Percentiles rank a stretch among this genome's conserved stretches.
phyloP scores from a whole-genome alignment of 2,797 vertebrate species.

The Staurois parvus region DNA sequence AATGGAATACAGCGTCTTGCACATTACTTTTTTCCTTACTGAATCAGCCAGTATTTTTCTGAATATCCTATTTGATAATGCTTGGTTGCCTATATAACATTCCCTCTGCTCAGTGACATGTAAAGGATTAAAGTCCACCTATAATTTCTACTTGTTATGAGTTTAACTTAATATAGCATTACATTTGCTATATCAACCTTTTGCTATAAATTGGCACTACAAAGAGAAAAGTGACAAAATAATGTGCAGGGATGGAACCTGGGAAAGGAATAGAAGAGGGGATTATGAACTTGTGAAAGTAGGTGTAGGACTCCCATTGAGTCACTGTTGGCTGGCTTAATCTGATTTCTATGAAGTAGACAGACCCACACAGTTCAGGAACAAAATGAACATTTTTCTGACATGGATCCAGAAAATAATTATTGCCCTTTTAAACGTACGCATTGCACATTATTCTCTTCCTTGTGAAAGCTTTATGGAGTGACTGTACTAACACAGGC shows the following conservation, averaged over 20 bases:
- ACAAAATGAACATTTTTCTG: slow-evolving; percentile 62
- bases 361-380: slow-evolving; percentile 36
- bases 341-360: slow-evolving; percentile 29
- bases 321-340: slow-evolving; percentile 24
- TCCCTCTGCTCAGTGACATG: neutral
- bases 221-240: slow-evolving; percentile 3
- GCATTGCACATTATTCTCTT: slow-evolving; percentile 55
- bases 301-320: slow-evolving; percentile 5
- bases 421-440: slow-evolving; percentile 39
- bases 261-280: neutral
- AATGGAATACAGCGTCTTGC: no score
- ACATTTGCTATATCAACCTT: neutral
- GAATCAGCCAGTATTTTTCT: neutral
- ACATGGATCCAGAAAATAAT: slow-evolving; percentile 61
- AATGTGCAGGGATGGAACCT: slow-evolving; percentile 9
- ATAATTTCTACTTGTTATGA: neutral
- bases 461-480: slow-evolving; percentile 37
- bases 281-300: slow-evolving; percentile 13
- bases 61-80: neutral
- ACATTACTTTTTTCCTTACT: neutral
- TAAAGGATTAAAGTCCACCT: neutral
- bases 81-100: neutral
- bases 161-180: neutral
- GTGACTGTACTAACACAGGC: slow-evolving; percentile 55
- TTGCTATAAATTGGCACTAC: neutral